Conservation (phyloP, 2,797 vertebrate genomes). For the Hoplostethus mediterraneus region DNA sequence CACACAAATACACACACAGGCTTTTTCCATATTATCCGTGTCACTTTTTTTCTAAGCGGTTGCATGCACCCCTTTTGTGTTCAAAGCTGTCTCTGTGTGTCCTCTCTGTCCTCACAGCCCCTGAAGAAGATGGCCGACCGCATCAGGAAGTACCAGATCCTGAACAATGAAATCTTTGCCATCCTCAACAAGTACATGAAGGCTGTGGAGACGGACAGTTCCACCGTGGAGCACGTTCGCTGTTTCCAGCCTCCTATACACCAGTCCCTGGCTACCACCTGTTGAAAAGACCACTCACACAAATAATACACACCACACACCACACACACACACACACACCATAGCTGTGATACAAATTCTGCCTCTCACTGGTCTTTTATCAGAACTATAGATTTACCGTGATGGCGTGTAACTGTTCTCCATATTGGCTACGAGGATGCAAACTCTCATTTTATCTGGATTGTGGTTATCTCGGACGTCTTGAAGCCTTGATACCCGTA, state of each 20-base stretch:
- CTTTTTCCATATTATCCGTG: not conserved
- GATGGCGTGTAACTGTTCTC: constrained; percentile 5
- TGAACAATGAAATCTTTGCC: constrained; percentile 99
- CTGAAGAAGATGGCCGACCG: constrained; percentile 99
- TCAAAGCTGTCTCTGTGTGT: too few species aligned
- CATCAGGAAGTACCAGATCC: constrained; percentile 98
- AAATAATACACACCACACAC: constrained; percentile 42
- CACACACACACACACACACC: constrained; percentile 44
- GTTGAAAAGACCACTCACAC: constrained; percentile 81
- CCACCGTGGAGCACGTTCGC: constrained; percentile 97
- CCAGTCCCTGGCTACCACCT: constrained; percentile 97
- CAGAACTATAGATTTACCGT: constrained; percentile 29
- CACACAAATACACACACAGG: not conserved
- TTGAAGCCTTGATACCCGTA: constrained; percentile 27
- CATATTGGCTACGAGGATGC: constrained; percentile 50
- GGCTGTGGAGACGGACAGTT: constrained; percentile 98
- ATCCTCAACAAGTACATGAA: constrained; percentile 99
- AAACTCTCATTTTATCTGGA: constrained; percentile 52
- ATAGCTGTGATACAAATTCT: constrained; percentile 69
- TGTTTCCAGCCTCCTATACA: constrained; percentile 99
- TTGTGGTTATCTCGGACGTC: constrained; percentile 56
- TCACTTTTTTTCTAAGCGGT: not conserved
- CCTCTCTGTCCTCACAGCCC: constrained; percentile 82
- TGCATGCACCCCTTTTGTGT: not conserved
- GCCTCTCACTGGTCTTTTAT: constrained; percentile 65